Conservation (phyloP, 1,140 invertebrate genomes). For the Pseudomyrmex pallidus region DNA sequence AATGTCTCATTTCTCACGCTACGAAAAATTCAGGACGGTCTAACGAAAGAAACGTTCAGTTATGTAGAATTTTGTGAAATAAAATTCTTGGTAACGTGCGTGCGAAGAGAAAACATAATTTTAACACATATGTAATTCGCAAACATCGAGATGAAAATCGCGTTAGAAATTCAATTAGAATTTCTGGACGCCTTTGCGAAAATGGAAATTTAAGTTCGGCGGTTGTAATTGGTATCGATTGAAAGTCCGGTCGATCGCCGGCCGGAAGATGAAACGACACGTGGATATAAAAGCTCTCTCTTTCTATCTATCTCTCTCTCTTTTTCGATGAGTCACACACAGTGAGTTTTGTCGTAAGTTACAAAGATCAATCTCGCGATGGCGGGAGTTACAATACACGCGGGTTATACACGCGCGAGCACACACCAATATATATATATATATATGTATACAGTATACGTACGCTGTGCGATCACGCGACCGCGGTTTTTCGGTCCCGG, state of each 20-base stretch:
- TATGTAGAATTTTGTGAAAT: background rate
- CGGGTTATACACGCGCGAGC: slow-evolving; percentile 1
- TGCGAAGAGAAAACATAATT: background rate
- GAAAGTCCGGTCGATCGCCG: background rate
- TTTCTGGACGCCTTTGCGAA: background rate
- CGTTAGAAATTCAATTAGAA: background rate
- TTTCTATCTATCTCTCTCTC: no score
- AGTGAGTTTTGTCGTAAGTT: slow-evolving; percentile 51
- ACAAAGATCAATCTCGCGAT: slow-evolving; percentile 68
- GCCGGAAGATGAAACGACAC: background rate
- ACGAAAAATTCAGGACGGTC: background rate
- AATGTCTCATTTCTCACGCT: slow-evolving; percentile 40
- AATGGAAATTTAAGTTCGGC: slow-evolving; percentile 17
- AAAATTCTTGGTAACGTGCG: background rate
- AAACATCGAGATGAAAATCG: background rate
- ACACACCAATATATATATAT: background rate
- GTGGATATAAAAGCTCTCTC: background rate
- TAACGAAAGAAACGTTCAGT: background rate
- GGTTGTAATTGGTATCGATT: slow-evolving; percentile 31
- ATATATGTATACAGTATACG: no score
- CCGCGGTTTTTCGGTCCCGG: slow-evolving; percentile 69
- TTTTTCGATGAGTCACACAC: slow-evolving; percentile 58
- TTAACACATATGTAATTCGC: background rate
- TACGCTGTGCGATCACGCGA: slow-evolving; percentile 55
- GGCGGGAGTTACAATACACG: slow-evolving; percentile 34